Base-by-base conservation (phyloP, 2,113 vertebrate species). In the Pachycephala philippinensis region DNA sequence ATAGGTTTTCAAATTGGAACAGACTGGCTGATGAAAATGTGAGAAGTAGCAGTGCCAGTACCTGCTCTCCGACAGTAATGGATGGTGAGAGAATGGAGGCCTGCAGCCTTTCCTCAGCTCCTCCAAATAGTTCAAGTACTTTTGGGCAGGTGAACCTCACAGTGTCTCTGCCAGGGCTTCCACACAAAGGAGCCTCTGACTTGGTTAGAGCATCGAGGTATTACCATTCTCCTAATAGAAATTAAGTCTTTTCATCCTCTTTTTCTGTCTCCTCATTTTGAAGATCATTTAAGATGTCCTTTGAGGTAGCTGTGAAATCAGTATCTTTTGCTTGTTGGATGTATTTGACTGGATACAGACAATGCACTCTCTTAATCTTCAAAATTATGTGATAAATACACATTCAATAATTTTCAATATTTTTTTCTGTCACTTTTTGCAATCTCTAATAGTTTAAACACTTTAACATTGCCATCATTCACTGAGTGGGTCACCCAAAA, bases 381-480 rank as follows among this genome's bases (percentile, higher is more conserved):
- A 35, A 94, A 93, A 91, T 85, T 16, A 42, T 95, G 82, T 95
- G 57, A 91, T 95, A 97, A 96, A 97, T 76, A 37, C 16, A 57
- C 6, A 15, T 90, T 76, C 90, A 91, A 68, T 87, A 57, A 81
- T 89, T 92, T 97, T 94, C 72, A 90, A 6, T 12, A 59, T 56
- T 87, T 71, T 79, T 26, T 47, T 20, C 72, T 71, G 54, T 88
- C 61, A 70, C 13, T n/a, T 61, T 92, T 65, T 79, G 79, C 71
- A 93, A 71, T 57, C 30, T 91, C 89, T 84, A 94, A 78, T 33
- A 84, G 57, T 68, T 71, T 81, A 90, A 96, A 69, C 54, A 26
- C 44, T 53, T 45, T 39, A 52, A 78, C 63, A 59, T 95, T 95
- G 76, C 83, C 86, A 57, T 93, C 91, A 60, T 82, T 93, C 88